These are phyloP conservation scores for Tyria jacobaeae DNA, from an alignment of 2,888 invertebrate genomes.

Conservation along the genomic window DNA sequence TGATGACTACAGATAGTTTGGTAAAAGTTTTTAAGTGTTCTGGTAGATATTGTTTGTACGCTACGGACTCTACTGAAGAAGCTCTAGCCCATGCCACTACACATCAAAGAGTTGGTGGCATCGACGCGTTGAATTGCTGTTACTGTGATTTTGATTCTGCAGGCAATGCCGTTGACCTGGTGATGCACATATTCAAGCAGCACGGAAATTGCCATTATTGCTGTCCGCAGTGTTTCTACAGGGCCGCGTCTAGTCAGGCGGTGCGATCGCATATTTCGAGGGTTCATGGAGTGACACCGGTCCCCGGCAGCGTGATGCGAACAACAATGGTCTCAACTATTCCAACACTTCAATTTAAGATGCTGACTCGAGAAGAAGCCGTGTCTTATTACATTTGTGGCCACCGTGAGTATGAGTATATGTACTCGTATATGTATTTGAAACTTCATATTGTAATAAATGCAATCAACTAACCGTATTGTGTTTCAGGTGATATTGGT, in stretches of 20 bases:
- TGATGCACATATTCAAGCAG: conserved; percentile 87
- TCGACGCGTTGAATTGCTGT: conserved; percentile 84
- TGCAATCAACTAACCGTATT: not conserved
- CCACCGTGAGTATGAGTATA: conserved; percentile 41
- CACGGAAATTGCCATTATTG: conserved; percentile 88
- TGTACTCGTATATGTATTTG: not conserved
- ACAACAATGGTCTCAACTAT: conserved; percentile 47
- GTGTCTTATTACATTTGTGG: conserved; percentile 70
- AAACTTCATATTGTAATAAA: not conserved
- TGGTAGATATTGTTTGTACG: conserved; percentile 76
- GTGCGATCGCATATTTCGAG: conserved; percentile 87
- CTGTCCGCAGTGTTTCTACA: conserved; percentile 90
- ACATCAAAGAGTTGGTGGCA: conserved; percentile 67
- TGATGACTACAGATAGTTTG: conserved; percentile 80
- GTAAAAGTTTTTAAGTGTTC: conserved; percentile 79
- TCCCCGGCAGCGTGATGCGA: conserved; percentile 52
- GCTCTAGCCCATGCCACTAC: conserved; percentile 73
- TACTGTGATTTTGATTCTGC: conserved; percentile 84
- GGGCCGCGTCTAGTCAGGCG: conserved; percentile 86
- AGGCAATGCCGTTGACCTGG: conserved; percentile 72
- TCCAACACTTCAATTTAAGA: conserved; percentile 38
- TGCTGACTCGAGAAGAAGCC: conserved; percentile 67
- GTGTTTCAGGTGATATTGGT: conserved; percentile 39
- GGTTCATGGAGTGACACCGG: conserved; percentile 58
- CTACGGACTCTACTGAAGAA: conserved; percentile 69